Evolutionary conservation across 1,140 invertebrate species (phyloP).

Genomic region (Berghia stephanieae): DNA sequence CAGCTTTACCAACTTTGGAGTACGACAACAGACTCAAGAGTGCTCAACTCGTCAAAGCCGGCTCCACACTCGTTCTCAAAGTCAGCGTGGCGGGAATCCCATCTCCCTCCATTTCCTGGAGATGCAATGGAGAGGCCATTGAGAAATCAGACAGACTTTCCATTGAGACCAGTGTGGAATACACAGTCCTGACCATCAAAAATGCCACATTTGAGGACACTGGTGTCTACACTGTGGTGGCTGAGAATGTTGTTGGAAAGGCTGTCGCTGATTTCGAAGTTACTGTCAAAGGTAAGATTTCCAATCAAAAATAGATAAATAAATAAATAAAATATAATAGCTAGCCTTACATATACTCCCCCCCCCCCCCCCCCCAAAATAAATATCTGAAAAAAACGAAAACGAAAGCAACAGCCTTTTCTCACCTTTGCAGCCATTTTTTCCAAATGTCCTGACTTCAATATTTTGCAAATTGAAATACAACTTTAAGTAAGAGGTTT

Average conservation of each 20-base stretch:
- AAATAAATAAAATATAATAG: not conserved
- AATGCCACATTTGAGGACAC: constrained; percentile 56
- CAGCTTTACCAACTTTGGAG: constrained; percentile 61
- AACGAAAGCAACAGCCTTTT: too few species aligned
- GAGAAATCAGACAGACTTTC: constrained; percentile 51
- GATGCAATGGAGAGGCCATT: constrained; percentile 76
- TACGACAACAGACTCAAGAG: constrained; percentile 61
- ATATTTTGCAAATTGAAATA: too few species aligned
- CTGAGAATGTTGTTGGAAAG: constrained; percentile 63
- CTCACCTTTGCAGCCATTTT: too few species aligned
- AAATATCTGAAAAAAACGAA: too few species aligned
- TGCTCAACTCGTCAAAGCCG: constrained; percentile 59
- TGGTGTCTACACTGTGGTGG: constrained; percentile 61
- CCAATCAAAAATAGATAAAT: not conserved
- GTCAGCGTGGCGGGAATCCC: constrained; percentile 86
- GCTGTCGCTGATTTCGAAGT: constrained; percentile 62
- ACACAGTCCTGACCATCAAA: constrained; percentile 58
- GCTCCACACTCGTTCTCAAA: constrained; percentile 53
- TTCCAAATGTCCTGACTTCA: too few species aligned
- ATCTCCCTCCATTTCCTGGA: constrained; percentile 89
- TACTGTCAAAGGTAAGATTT: constrained; percentile 72
- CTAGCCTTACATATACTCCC: too few species aligned
- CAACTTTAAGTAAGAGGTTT: too few species aligned
- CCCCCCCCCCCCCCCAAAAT: too few species aligned
- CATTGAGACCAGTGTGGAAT: constrained; percentile 55